These are phyloP conservation scores for Lagocephalus sceleratus DNA, from an alignment of 2,797 vertebrate genomes.

Conservation along the genomic window DNA sequence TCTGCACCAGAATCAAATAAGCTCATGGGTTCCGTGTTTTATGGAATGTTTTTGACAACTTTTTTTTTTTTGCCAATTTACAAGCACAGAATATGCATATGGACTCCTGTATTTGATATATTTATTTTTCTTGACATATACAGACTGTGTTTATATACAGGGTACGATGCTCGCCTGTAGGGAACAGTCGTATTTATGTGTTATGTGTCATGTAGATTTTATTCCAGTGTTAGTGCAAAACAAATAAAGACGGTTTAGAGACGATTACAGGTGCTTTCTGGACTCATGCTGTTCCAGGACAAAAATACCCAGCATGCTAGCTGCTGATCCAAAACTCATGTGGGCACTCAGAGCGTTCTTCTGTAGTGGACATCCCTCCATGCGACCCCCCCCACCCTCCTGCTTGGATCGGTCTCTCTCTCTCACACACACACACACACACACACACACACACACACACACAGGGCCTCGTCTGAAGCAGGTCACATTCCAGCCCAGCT, in stretches of 20 bases:
- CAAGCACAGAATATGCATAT: slow-evolving; percentile 43
- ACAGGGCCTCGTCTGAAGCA: slow-evolving; percentile 61
- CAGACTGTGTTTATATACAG: neutral
- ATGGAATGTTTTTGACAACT: slow-evolving; percentile 46
- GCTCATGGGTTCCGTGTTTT: slow-evolving; percentile 50
- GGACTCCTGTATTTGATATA: slow-evolving; percentile 62
- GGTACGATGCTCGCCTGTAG: neutral
- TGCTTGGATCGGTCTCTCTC: slow-evolving; percentile 42
- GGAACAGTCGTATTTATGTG: slow-evolving; percentile 34
- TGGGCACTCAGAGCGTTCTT: slow-evolving; percentile 15
- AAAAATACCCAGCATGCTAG: slow-evolving; percentile 17
- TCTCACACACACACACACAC: slow-evolving; percentile 17
- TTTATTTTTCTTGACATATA: slow-evolving; percentile 58
- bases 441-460: slow-evolving; percentile 6
- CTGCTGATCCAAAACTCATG: slow-evolving; percentile 25
- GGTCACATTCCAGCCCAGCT: slow-evolving; percentile 84
- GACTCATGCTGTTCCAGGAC: neutral
- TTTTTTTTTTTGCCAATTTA: slow-evolving; percentile 36
- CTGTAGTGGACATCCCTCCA: slow-evolving; percentile 40
- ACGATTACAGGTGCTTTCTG: slow-evolving; percentile 9
- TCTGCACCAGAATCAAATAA: slow-evolving; percentile 68
- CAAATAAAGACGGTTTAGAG: slow-evolving; percentile 60
- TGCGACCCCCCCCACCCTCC: slow-evolving; percentile 58
- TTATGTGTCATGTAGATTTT: slow-evolving; percentile 34
- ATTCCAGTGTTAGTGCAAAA: slow-evolving; percentile 25